Conservation (phyloP, 2,113 vertebrate genomes). For the Spea multiplicata region DNA sequence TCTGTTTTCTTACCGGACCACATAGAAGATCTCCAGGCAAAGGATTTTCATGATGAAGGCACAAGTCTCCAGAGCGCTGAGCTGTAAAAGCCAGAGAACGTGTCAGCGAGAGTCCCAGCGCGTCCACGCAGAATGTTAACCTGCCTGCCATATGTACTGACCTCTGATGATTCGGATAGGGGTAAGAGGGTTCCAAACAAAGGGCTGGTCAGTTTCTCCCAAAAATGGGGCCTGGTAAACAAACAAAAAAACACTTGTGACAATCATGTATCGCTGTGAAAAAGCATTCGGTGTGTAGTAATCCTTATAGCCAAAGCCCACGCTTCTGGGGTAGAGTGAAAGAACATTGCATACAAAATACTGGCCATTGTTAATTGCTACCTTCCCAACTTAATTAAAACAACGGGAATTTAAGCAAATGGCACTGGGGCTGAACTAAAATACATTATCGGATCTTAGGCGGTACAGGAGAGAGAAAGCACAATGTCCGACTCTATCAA, state of each 20-base stretch:
- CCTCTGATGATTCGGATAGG: slow-evolving; percentile 87
- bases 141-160: slow-evolving; percentile 52
- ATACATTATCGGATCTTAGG: no score
- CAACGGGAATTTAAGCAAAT: no score
- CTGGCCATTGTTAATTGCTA: no score
- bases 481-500: not conserved
- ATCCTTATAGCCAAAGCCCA: no score
- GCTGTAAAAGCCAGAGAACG: slow-evolving; percentile 61
- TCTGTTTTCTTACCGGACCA: slow-evolving; percentile 74
- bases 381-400: no score
- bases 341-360: no score
- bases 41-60: slow-evolving; percentile 98
- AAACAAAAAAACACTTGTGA: not conserved
- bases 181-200: slow-evolving; percentile 85
- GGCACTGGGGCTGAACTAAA: no score
- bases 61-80: slow-evolving; percentile 91
- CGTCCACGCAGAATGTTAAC: not conserved
- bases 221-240: slow-evolving; percentile 82
- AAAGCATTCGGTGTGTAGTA: not conserved
- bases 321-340: no score
- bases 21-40: slow-evolving; percentile 94
- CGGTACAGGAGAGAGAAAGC: not conserved
- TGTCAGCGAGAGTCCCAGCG: slow-evolving; percentile 6
- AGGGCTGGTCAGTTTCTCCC: slow-evolving; percentile 90
- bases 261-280: not conserved